Percentiles rank a stretch among this genome's conserved stretches.
These are phyloP conservation scores for Bubo scandiacus DNA, from an alignment of 2,113 vertebrate species.

Conservation along the genomic window DNA sequence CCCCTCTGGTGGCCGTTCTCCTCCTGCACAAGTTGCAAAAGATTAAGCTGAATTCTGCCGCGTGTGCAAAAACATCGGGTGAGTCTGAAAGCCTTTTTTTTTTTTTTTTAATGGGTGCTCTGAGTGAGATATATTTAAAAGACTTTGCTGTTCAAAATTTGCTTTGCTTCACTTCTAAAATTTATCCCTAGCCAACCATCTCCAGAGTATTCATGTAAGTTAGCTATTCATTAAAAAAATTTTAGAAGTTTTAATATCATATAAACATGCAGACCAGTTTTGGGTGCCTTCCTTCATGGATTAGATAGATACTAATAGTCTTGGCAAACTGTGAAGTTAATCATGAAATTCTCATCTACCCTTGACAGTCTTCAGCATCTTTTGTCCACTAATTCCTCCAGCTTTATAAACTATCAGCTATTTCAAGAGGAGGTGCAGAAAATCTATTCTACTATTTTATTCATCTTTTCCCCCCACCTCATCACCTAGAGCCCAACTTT, in stretches of 20 bases:
- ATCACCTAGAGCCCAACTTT: neutral
- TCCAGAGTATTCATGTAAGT: neutral
- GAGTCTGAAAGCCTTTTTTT: neutral
- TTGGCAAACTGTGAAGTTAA: neutral
- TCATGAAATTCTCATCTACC: neutral
- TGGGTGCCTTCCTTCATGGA: neutral
- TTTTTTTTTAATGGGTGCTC: neutral
- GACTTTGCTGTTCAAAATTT: neutral
- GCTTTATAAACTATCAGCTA: neutral
- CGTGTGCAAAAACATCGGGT: rapidly evolving
- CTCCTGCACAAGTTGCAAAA: neutral
- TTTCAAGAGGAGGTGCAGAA: neutral
- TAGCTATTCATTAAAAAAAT: neutral
- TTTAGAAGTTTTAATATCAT: neutral
- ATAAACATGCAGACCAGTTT: neutral
- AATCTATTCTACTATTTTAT: neutral
- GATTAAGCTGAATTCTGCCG: neutral
- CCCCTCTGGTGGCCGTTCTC: neutral
- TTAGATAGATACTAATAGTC: rapidly evolving
- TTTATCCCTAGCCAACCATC: neutral
- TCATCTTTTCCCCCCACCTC: neutral
- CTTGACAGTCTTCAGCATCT: neutral
- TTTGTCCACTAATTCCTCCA: neutral
- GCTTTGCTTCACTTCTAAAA: neutral
- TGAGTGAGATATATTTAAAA: neutral